Evolutionary conservation across 2,797 vertebrate species (phyloP).

Genomic region (Scolopax rusticola): DNA sequence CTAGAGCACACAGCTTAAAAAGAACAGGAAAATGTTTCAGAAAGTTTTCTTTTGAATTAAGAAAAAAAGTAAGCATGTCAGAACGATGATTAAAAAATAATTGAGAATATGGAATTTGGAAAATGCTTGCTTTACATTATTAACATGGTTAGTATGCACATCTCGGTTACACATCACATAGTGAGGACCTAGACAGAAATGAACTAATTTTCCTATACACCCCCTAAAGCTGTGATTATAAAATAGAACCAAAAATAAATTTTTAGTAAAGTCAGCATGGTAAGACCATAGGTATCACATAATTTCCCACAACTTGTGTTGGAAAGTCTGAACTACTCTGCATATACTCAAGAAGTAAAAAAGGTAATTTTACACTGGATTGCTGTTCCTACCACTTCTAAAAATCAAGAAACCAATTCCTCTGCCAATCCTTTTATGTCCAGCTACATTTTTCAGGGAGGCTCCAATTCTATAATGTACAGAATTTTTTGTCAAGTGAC

Average conservation of each 20-base stretch:
- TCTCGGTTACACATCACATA: not conserved
- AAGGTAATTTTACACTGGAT: not conserved
- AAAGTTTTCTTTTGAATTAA: not conserved
- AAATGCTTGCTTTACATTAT: not conserved
- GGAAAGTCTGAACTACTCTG: not conserved
- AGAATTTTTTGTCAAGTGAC: not conserved
- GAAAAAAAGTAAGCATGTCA: not conserved
- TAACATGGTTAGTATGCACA: accelerated
- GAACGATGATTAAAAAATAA: not conserved
- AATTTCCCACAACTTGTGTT: not conserved
- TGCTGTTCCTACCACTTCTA: not conserved
- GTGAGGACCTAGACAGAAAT: not conserved
- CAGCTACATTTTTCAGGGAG: not conserved
- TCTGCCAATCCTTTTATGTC: not conserved
- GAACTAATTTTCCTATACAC: not conserved
- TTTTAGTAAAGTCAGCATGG: not conserved
- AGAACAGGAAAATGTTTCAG: not conserved
- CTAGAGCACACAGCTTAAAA: not conserved
- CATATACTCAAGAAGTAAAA: not conserved
- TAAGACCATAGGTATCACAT: not conserved
- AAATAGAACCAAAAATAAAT: not conserved
- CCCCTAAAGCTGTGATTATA: not conserved
- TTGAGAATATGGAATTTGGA: not conserved
- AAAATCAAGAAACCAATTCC: not conserved
- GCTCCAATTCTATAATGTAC: not conserved